Evolutionary conservation across 2,113 vertebrate species (phyloP).

Genomic region (Megaleporinus macrocephalus): DNA sequence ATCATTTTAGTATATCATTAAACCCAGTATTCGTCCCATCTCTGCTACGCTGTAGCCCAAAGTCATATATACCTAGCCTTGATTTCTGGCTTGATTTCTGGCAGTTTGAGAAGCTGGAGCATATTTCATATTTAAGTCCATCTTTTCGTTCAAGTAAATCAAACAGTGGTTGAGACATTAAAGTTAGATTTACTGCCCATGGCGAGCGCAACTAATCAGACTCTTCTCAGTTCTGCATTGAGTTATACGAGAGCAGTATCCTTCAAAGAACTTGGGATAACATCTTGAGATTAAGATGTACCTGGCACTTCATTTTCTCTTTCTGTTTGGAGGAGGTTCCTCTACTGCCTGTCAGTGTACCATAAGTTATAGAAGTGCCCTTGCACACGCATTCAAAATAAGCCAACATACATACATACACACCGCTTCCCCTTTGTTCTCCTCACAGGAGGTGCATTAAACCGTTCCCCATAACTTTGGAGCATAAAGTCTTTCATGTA

Average conservation of each 20-base stretch:
- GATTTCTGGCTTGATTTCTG: too few relatives aligned
- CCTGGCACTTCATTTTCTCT: background rate
- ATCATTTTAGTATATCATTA: too few relatives aligned
- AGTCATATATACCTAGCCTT: too few relatives aligned
- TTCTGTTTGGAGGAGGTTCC: background rate
- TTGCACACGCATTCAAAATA: background rate
- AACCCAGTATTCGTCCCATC: too few relatives aligned
- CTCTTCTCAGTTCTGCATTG: background rate
- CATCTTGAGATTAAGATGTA: background rate
- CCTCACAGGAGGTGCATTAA: background rate
- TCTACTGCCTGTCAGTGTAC: background rate
- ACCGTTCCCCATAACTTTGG: background rate
- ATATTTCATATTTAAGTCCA: background rate
- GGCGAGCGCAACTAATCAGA: background rate
- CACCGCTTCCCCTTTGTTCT: constrained; percentile 4
- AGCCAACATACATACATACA: background rate
- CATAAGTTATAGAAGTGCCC: background rate
- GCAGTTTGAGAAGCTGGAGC: too few relatives aligned
- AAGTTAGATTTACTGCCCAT: background rate
- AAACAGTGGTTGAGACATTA: background rate
- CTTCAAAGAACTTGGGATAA: background rate
- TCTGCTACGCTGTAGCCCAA: too few relatives aligned
- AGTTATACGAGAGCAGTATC: background rate
- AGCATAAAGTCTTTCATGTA: constrained; percentile 15
- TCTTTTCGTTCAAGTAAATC: background rate